Evolutionary conservation across 2,113 vertebrate species (phyloP).

Genomic region (Arenaria interpres): DNA sequence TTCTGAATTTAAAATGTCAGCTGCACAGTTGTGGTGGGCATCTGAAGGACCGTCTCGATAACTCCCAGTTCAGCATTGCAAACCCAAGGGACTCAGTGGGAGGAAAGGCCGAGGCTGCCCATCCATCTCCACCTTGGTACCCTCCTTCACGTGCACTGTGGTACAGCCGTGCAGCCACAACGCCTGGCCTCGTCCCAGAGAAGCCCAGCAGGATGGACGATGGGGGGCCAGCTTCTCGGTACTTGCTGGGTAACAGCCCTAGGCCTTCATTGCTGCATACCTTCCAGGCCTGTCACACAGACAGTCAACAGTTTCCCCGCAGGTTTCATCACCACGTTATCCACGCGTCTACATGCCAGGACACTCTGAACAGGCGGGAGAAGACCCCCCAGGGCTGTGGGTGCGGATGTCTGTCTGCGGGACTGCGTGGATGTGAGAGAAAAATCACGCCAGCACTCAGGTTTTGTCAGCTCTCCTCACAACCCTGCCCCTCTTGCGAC

Average conservation of each 20-base stretch:
- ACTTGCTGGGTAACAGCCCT: not conserved
- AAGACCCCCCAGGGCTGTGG: not conserved
- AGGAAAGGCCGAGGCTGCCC: fast-evolving
- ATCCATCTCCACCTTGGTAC: not conserved
- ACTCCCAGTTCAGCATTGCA: not conserved
- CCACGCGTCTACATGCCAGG: fast-evolving
- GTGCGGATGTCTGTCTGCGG: not conserved
- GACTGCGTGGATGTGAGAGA: not conserved
- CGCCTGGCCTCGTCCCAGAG: not conserved
- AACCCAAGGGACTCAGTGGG: not conserved
- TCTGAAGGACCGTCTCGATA: not conserved
- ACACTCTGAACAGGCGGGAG: not conserved
- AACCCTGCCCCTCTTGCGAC: not conserved
- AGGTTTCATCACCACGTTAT: not conserved
- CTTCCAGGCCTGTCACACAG: not conserved
- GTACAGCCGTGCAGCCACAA: not conserved
- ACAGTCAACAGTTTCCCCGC: not conserved
- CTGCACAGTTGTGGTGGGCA: not conserved
- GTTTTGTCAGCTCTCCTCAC: not conserved
- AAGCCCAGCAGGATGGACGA: not conserved
- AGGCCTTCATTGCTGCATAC: not conserved
- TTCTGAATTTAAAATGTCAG: not conserved
- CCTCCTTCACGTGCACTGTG: not conserved
- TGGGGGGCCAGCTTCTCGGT: not conserved
- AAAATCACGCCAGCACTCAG: not conserved